Evolutionary conservation across 2,113 vertebrate species (phyloP).

Genomic region (Rallus limicola): DNA sequence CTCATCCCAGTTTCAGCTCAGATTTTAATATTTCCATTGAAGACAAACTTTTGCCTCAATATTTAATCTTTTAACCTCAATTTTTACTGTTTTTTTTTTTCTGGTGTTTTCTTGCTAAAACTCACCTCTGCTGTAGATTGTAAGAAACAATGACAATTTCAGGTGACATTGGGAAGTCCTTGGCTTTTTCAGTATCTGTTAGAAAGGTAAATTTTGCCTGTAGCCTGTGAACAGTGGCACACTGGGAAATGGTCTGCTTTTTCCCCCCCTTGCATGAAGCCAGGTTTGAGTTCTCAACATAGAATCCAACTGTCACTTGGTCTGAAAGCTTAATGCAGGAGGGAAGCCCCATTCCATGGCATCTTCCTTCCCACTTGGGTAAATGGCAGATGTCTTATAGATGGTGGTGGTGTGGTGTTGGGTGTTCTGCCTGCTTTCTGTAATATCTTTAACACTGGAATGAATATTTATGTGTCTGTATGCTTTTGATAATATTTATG

Average conservation of each 20-base stretch:
- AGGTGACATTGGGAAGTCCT: neutral
- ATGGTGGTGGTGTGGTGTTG: neutral
- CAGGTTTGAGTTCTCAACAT: neutral
- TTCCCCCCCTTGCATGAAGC: too few relatives aligned
- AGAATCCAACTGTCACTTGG: neutral
- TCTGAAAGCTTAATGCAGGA: neutral
- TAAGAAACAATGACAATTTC: neutral
- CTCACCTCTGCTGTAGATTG: neutral
- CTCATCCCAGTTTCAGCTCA: neutral
- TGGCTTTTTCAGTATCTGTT: neutral
- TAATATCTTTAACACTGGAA: neutral
- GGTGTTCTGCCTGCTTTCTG: neutral
- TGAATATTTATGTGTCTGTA: neutral
- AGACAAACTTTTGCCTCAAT: neutral
- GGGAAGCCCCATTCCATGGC: neutral
- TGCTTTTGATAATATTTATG: neutral
- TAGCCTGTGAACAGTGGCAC: neutral
- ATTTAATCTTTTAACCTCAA: neutral
- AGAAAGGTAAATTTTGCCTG: neutral
- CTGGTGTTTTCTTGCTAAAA: neutral
- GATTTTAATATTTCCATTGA: neutral
- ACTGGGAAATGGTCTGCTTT: neutral
- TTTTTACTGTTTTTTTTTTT: neutral
- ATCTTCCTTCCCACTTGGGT: neutral
- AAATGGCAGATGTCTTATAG: accelerated